A percentile compares a stretch with the other conserved stretches of the same genome.
Evolutionary conservation across 2,888 invertebrate species (phyloP).

Genomic region (Pemphredon lugubris): DNA sequence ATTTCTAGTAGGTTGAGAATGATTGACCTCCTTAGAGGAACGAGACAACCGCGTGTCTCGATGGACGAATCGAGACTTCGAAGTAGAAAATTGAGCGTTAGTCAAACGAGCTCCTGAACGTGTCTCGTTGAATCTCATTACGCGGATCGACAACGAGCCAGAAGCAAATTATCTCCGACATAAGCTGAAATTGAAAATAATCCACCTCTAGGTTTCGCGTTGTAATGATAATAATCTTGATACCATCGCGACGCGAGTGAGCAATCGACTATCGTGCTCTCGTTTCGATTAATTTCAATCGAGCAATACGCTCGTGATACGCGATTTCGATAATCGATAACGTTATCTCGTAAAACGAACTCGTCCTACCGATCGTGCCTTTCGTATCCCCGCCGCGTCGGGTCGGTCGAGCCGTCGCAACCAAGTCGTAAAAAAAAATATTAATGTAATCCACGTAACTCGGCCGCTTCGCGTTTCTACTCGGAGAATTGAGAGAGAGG

Average conservation of each 20-base stretch:
- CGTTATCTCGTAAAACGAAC: not conserved
- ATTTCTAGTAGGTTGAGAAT: too few relatives aligned
- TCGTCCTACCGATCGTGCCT: conserved; percentile 16
- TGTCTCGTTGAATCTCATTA: too few relatives aligned
- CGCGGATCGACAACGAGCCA: not conserved
- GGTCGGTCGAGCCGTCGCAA: conserved; percentile 9
- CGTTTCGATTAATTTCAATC: too few relatives aligned
- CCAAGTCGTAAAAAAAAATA: conserved; percentile 35
- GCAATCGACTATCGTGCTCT: too few relatives aligned
- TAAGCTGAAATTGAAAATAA: too few relatives aligned
- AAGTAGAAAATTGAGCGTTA: too few relatives aligned
- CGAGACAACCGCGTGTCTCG: too few relatives aligned
- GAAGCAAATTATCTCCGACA: not conserved
- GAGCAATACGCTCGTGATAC: not conserved
- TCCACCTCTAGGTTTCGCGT: not conserved
- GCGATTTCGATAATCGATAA: not conserved
- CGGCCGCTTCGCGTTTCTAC: not conserved
- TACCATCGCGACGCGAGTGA: not conserved
- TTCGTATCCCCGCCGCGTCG: conserved; percentile 26
- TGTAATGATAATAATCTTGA: not conserved
- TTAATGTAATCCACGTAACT: conserved; percentile 10
- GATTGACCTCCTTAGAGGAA: too few relatives aligned
- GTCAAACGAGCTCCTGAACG: too few relatives aligned
- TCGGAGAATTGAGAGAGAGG: conserved; percentile 13
- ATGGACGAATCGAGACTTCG: too few relatives aligned